Evolutionary conservation across 2,797 vertebrate genomes (phyloP), one percentile per base, ranked within the genome.

Genomic region (Lepilemur ruficaudatus): DNA sequence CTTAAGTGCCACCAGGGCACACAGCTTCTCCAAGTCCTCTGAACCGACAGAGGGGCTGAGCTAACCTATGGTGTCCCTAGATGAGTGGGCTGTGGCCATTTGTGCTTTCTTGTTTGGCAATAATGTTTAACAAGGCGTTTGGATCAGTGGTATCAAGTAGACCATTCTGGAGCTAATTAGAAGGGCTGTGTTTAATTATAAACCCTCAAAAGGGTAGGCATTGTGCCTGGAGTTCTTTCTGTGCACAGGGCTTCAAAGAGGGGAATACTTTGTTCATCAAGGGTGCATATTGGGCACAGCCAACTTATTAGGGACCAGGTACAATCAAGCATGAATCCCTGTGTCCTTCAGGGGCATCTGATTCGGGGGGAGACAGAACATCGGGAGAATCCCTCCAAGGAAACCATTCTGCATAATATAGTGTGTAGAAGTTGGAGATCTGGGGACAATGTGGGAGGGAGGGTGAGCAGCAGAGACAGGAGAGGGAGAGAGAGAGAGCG

Each of bases 41-140:
- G 89, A 48, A 4, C 22, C 7, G 4, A 5, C 6, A 18, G 61
- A 41, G 63, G 38, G 41, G 11, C 65, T 17, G 59, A 13, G 23
- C 46, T 20, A 63, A 35, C 81, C 46, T n/a, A 14, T 15, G 5
- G 25, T 38, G 83, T 43, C 38, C 69, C 63, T 61, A 23, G 67
- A 70, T 35, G 13, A 50, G 38, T 11, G n/a, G 14, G 0, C 17
- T n/a, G 18, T 7, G 7, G 17, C 30, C 2, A 32, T 84, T 76
- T 59, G 28, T 80, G 11, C 38, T 91, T 87, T 59, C 67, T 65
- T 12, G 17, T 30, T 63, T n/a, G 35, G 55, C 48, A 35, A n/a
- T 72, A 20, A n/a, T 43, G 35, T 41, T 93, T 81, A 61, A 75
- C 4, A 79, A 80, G 85, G 38, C 55, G 4, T 50, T 80, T 89